phyloP scores from a whole-genome alignment of 2,797 vertebrate species.

The Labroides dimidiatus region DNA sequence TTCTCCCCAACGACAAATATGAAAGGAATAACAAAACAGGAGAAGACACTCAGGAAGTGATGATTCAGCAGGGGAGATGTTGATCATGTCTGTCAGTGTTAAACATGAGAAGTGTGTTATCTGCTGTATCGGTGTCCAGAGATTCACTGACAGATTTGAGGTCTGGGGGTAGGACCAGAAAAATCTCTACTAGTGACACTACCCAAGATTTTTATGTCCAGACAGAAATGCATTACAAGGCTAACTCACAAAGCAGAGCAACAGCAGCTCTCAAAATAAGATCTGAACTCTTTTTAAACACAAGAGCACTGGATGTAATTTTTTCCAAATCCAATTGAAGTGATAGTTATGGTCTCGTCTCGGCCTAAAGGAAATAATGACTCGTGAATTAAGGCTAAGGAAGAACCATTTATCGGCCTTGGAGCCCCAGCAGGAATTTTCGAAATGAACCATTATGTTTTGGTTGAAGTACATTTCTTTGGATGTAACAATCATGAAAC shows the following conservation, averaged over 20 bases:
- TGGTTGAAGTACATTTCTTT: too few species aligned
- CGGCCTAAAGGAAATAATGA: conserved; percentile 2
- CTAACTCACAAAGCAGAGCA: conserved; percentile 28
- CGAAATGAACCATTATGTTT: too few species aligned
- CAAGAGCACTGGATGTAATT: conserved; percentile 17
- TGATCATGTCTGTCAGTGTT: too few species aligned
- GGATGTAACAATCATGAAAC: too few species aligned
- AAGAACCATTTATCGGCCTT: background rate
- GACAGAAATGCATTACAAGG: conserved; percentile 34
- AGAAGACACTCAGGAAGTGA: background rate
- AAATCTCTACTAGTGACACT: conserved; percentile 35
- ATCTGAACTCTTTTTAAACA: background rate
- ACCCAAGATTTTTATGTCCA: conserved; percentile 40
- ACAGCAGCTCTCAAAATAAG: background rate
- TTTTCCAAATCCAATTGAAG: conserved; percentile 14
- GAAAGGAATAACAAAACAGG: background rate
- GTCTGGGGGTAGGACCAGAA: conserved; percentile 23
- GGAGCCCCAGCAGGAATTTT: background rate
- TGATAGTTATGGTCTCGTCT: conserved; percentile 9
- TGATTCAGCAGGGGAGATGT: background rate
- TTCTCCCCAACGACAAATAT: conserved; percentile 4
- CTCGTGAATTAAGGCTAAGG: conserved; percentile 10
- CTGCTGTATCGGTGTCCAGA: conserved; percentile 19
- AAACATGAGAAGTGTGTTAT: too few species aligned
- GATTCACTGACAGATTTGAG: conserved; percentile 36